Evolutionary conservation across 2,888 invertebrate genomes (phyloP).

Genomic region (Cantharis nigra): DNA sequence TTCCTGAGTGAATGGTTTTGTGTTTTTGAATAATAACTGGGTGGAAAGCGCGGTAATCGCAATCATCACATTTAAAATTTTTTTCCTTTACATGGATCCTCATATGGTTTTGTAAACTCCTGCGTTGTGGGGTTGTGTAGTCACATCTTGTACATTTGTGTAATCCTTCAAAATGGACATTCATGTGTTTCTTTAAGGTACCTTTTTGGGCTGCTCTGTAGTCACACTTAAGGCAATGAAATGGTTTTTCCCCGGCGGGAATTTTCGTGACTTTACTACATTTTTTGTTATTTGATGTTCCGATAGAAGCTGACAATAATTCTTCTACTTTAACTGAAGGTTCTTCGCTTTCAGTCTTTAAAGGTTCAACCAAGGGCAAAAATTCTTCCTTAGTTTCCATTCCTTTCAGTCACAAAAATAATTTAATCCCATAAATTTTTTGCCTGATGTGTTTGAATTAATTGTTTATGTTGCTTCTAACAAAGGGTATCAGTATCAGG

Average conservation of each 20-base stretch:
- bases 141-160: slow-evolving; percentile 62
- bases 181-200: slow-evolving; percentile 63
- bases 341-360: neutral
- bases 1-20: slow-evolving; percentile 51
- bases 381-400: neutral
- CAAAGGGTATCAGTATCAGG: neutral
- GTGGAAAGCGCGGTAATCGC: slow-evolving; percentile 50
- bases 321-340: no score
- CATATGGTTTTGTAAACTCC: slow-evolving; percentile 64
- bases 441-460: neutral
- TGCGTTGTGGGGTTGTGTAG: slow-evolving; percentile 64
- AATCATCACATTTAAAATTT: slow-evolving; percentile 43
- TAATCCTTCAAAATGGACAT: slow-evolving; percentile 66
- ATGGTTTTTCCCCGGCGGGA: slow-evolving; percentile 53
- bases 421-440: neutral
- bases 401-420: neutral
- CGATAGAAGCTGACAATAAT: no score
- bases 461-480: neutral
- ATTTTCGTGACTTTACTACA: slow-evolving; percentile 23
- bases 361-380: neutral
- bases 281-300: no score
- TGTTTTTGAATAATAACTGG: slow-evolving; percentile 52
- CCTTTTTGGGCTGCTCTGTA: slow-evolving; percentile 65
- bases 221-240: slow-evolving; percentile 46
- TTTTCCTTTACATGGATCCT: slow-evolving; percentile 58